Evolutionary conservation across 1,140 invertebrate species (phyloP).

Genomic region (Bombyx mori): ASM3026992v2 NC_085127.1:13464501-13465000

Average conservation of each 20-base stretch:
- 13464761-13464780: too few species aligned
- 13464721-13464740: background rate
- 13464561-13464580: background rate
- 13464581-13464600: conserved; percentile 1
- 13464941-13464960: conserved; percentile 4
- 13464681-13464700: conserved; percentile 1
- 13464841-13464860: conserved; percentile 13
- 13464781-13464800: conserved; percentile 7
- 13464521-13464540: too few species aligned
- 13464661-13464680: background rate
- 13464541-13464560: too few species aligned
- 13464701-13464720: background rate
- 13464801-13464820: conserved; percentile 2
- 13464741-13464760: background rate
- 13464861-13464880: conserved; percentile 7
- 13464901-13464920: conserved; percentile 5
- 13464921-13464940: background rate
- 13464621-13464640: background rate
- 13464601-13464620: background rate
- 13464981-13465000: too few species aligned
- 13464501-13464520: too few species aligned
- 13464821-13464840: conserved; percentile 1
- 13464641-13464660: too few species aligned
- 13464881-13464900: conserved; percentile 4
- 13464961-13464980: background rate